Conservation (phyloP, 2,888 invertebrate genomes). For the Mesoligia furuncula region DNA sequence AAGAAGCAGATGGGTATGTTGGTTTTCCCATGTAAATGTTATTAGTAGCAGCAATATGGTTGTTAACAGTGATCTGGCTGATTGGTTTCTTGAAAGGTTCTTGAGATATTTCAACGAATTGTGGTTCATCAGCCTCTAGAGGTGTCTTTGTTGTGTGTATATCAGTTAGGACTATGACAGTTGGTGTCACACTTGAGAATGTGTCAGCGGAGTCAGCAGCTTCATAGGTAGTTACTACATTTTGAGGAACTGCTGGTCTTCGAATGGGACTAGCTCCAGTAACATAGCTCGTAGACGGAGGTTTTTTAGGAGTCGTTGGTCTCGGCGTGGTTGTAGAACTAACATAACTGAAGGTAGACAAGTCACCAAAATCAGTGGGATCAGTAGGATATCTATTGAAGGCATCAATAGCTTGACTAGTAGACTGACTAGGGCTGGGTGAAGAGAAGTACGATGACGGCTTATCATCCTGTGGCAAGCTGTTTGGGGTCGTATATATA, state of each 20-base stretch:
- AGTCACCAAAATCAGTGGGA: conserved; percentile 82
- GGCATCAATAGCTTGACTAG: conserved; percentile 86
- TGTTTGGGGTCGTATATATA: conserved; percentile 80
- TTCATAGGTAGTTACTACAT: conserved; percentile 77
- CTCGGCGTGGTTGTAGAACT: conserved; percentile 81
- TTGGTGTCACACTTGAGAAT: conserved; percentile 88
- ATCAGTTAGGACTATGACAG: conserved; percentile 84
- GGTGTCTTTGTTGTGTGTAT: conserved; percentile 80
- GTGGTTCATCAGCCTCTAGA: conserved; percentile 76
- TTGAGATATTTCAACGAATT: conserved; percentile 88
- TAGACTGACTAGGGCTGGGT: conserved; percentile 82
- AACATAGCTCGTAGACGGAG: conserved; percentile 87
- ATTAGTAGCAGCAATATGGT: conserved; percentile 91
- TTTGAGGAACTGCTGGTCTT: conserved; percentile 82
- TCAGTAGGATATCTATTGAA: conserved; percentile 87
- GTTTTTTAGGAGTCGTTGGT: conserved; percentile 73
- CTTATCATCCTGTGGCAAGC: conserved; percentile 75
- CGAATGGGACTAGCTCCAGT: conserved; percentile 87
- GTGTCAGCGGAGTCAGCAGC: conserved; percentile 74
- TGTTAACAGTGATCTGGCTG: conserved; percentile 91
- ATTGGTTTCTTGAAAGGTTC: conserved; percentile 89
- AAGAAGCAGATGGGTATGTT: conserved; percentile 86
- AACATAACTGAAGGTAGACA: conserved; percentile 85
- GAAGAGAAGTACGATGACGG: conserved; percentile 79
- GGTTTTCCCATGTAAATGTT: conserved; percentile 87